phyloP scores from a whole-genome alignment of 1,140 invertebrate genomes.

The Condylostylus longicornis region DNA sequence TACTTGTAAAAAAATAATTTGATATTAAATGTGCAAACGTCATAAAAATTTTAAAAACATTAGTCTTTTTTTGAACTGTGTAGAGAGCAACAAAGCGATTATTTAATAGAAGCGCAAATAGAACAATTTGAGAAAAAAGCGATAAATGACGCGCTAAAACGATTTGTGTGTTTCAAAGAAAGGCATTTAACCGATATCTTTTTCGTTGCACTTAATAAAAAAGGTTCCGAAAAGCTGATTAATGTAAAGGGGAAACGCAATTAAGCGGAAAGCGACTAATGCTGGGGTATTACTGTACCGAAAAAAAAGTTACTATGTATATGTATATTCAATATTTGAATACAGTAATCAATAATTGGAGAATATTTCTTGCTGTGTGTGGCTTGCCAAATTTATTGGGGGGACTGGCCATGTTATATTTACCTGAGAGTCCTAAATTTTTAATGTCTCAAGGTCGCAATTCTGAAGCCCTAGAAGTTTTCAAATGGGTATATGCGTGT shows the following conservation, averaged over 20 bases:
- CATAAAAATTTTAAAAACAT: no score
- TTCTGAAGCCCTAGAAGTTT: constrained; percentile 39
- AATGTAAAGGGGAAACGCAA: no score
- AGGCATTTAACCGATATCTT: background rate
- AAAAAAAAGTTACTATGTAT: constrained; percentile 55
- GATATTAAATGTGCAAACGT: no score
- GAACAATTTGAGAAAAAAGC: no score
- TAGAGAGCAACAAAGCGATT: no score
- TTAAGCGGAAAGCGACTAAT: no score
- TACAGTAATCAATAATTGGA: constrained; percentile 58
- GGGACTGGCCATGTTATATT: constrained; percentile 43
- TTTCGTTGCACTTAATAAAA: constrained; percentile 32
- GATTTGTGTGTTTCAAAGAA: background rate
- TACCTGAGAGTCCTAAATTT: constrained; percentile 72
- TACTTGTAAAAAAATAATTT: no score
- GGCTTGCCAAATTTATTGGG: constrained; percentile 49
- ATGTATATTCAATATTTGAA: constrained; percentile 49
- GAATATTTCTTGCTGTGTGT: constrained; percentile 51
- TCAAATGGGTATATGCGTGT: constrained; percentile 17
- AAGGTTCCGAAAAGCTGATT: background rate
- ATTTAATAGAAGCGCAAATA: no score
- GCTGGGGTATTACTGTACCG: no score
- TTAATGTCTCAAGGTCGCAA: constrained; percentile 55
- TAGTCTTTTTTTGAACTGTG: no score
- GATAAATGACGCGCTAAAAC: no score